Base-by-base conservation (phyloP, 2,888 invertebrate species). In the Paralinhomoeus sp. region DNA sequence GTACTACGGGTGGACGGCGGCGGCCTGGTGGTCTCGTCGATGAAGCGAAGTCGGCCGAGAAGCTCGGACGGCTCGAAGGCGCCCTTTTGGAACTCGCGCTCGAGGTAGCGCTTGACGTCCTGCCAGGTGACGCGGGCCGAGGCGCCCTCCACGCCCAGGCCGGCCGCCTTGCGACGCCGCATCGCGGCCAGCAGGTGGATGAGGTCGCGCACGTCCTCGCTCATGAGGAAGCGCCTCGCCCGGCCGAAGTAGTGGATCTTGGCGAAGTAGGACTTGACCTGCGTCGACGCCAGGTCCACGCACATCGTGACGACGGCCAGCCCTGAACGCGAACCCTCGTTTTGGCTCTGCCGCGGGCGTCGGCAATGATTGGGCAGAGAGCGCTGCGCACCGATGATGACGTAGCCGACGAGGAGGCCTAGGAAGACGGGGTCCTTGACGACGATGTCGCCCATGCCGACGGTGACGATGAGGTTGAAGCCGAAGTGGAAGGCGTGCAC, bases 251-350 rank as follows among this genome's bases (percentile, higher is more conserved):
- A 61, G 49, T 61, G 61, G 43, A 61, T 61, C 41, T 58, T 49
- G 15, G 60, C 58, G 52, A 61, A 61, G 47, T 61, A 61, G 18
- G 58, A 58, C 48, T 61, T 61, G 41, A 61, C 50, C 49, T 61
- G 61, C 3, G 58, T 61, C n/a, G 56, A 57, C n/a, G 61, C 61
- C 39, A 61, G 49, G 48, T 61, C 61, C 23, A 61, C 60, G 45
- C 61, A 61, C 61, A 61, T 61, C 31, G 60, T 60, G n/a, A 60
- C 60, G 22, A 60, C 60, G 2, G 60, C 56, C 9, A 60, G 55
- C 38, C 60, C 58, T 54, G 41, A 23, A 35, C 35, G 15, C 35
- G n/a, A n/a, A n/a, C n/a, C 31, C 31, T 12, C 31, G 15, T 31
- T 31, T 31, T 31, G 31, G 31, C 31, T 31, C 31, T 12, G n/a